A percentile compares a stretch with the other conserved stretches of the same genome.
Conservation (phyloP, 2,113 vertebrate genomes). For the Dipodomys spectabilis region DNA sequence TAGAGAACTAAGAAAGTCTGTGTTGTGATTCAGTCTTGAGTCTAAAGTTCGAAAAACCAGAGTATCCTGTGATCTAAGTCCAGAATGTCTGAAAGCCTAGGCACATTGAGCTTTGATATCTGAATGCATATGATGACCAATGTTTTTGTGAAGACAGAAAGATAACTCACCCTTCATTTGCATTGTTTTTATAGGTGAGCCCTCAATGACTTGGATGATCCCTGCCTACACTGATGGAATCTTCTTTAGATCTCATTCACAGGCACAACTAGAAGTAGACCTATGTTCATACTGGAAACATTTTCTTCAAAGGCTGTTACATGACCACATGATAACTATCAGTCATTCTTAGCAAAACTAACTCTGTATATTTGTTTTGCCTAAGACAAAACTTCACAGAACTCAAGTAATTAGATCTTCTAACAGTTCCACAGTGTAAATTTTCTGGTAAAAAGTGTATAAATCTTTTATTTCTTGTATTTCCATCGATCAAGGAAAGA, state of each 20-base stretch:
- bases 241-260: not conserved
- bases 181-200: not conserved
- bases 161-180: not conserved
- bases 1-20: not conserved
- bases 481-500: not conserved
- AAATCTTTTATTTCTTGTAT: not conserved
- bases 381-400: not conserved
- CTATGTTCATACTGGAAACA: too few relatives aligned
- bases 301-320: too few relatives aligned
- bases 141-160: not conserved
- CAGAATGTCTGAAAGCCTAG: not conserved
- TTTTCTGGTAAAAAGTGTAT: not conserved
- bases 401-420: not conserved
- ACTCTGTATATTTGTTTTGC: not conserved
- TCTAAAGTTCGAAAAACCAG: not conserved
- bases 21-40: not conserved
- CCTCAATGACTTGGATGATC: too few relatives aligned
- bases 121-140: not conserved
- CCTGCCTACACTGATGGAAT: not conserved
- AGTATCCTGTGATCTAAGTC: accelerated
- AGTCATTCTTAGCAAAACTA: not conserved
- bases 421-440: not conserved
- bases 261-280: not conserved
- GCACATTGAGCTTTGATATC: not conserved
- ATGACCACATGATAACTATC: too few relatives aligned